Evolutionary conservation across 2,888 invertebrate species (phyloP), one percentile per base, ranked within the genome.

Genomic region (Amphimallon solstitiale): DNA sequence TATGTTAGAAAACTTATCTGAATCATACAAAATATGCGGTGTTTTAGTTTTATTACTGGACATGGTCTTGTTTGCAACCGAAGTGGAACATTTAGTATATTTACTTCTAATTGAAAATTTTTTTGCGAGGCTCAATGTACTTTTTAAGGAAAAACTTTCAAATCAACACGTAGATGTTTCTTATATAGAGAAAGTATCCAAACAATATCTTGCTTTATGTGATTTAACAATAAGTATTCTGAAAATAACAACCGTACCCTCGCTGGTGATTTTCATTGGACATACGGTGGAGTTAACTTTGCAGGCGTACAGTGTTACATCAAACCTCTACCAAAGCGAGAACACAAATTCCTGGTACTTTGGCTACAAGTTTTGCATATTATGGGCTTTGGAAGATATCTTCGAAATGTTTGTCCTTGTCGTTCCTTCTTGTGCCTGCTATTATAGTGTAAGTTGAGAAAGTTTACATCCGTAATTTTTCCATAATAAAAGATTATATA

Each of bases 261-360:
- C 40, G 6, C 1, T 63, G 3, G 15, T 19, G n/a, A 40, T 21
- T 19, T 14, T 51, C 12, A 12, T 9, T n/a, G 63, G 54, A 14
- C 7, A 15, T 1, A 15, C 21, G 6, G 17, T 12, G 17, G 9
- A 45, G 10, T n/a, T 63, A 17, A 19, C 52, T 15, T 10, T 51
- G 15, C 63, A 54, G 12, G 12, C 29, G 15, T 46, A 63, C n/a
- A 38, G 54, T 10, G 1, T 63, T 4, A 4, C 54, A 34, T 52
- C 63, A n/a, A 52, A 45, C 4, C 7, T 63, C 7, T 63, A 63
- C 35, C 29, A 35, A 12, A 63, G 63, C 21, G 10, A 14, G 15
- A 63, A 63, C 10, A 35, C 63, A 1, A 21, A 15, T 6, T 12
- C 35, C 35, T 45, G 45, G 52, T 63, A 43, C 17, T 63, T 35